phyloP scores from a whole-genome alignment of 2,888 invertebrate genomes.

The Hecatera dysodea region DNA sequence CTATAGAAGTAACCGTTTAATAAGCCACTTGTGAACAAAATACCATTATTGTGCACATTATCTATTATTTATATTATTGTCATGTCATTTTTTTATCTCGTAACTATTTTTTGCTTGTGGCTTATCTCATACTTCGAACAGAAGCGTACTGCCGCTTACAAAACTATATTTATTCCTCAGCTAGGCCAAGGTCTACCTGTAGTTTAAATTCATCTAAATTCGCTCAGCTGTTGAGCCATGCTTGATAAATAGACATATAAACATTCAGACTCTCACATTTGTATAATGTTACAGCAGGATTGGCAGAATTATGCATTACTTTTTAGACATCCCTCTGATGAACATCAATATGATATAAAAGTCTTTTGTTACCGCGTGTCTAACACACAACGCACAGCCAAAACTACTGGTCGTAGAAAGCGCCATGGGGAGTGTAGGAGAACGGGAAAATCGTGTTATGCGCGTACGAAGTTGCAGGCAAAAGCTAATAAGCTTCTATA shows the following conservation, averaged over 20 bases:
- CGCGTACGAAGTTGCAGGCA: too few relatives aligned
- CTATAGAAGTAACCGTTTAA: background rate
- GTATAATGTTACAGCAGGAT: too few relatives aligned
- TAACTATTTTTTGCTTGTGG: background rate
- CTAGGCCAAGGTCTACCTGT: background rate
- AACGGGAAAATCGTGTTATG: too few relatives aligned
- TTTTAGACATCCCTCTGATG: background rate
- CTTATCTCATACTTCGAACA: too few relatives aligned
- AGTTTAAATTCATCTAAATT: background rate
- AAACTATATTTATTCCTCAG: too few relatives aligned
- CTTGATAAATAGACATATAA: background rate
- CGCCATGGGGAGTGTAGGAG: too few relatives aligned
- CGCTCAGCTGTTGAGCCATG: background rate
- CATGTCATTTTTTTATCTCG: background rate
- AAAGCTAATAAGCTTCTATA: too few relatives aligned
- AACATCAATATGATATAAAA: constrained; percentile 6
- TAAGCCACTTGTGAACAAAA: background rate
- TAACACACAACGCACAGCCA: too few relatives aligned
- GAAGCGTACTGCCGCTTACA: too few relatives aligned
- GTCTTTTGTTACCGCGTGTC: too few relatives aligned
- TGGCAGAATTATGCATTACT: constrained; percentile 3
- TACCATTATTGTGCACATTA: background rate
- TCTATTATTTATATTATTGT: background rate
- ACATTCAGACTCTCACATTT: background rate
- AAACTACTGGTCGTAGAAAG: too few relatives aligned